These are phyloP conservation scores for Hemiscyllium ocellatum DNA, from an alignment of 2,113 vertebrate species.

Conservation along the genomic window DNA sequence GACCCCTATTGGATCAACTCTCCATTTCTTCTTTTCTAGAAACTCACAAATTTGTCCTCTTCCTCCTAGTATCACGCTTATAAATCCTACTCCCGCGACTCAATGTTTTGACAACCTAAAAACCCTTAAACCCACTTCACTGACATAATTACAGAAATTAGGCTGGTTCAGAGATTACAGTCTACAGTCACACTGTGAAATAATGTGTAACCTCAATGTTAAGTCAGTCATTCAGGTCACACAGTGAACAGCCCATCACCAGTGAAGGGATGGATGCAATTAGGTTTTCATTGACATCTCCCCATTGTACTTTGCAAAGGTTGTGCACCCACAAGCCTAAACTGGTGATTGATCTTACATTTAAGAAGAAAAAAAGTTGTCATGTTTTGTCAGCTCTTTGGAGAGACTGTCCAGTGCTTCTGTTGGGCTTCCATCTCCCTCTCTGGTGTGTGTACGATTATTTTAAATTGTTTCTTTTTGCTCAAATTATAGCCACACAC, in stretches of 20 bases:
- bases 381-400: not conserved
- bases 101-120: slow-evolving; percentile 20
- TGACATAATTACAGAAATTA: not conserved
- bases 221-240: not conserved
- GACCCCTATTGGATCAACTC: not conserved
- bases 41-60: not conserved
- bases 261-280: not conserved
- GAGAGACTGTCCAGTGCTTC: not conserved
- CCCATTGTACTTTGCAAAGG: not conserved
- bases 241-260: not conserved
- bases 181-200: not conserved
- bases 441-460: not conserved
- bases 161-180: not conserved
- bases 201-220: not conserved
- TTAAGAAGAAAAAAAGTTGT: not conserved
- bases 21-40: not conserved
- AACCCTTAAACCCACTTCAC: not conserved
- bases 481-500: not conserved
- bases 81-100: not conserved
- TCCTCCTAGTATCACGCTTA: not conserved
- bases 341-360: not conserved
- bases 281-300: not conserved
- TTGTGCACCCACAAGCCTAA: not conserved
- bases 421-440: not conserved
- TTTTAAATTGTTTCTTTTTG: not conserved